A percentile compares a stretch with the other conserved stretches of the same genome.
Evolutionary conservation across 2,113 vertebrate species (phyloP).

Genomic region (Heterocephalus glaber): DNA sequence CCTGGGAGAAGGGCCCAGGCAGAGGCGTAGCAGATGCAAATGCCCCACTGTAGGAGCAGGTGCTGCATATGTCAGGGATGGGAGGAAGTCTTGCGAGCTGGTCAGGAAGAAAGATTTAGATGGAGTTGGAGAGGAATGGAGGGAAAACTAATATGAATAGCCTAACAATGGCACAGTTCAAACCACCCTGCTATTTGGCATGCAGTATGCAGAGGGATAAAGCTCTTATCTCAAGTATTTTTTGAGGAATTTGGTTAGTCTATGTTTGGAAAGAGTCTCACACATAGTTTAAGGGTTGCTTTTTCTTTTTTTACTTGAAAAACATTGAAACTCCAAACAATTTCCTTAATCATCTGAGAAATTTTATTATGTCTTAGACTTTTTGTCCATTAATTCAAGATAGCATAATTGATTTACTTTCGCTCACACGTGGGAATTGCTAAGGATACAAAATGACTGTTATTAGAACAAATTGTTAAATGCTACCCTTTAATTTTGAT

Average conservation of each 20-base stretch:
- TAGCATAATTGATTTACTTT: conserved; percentile 54
- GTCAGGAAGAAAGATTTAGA: neutral
- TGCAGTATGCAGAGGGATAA: neutral
- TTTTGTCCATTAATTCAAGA: conserved; percentile 54
- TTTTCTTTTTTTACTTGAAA: conserved; percentile 20
- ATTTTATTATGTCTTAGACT: neutral
- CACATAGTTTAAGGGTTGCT: neutral
- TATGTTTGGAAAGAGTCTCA: conserved; percentile 16
- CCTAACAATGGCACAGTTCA: neutral
- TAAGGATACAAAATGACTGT: conserved; percentile 54
- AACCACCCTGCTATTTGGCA: neutral
- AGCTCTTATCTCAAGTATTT: neutral
- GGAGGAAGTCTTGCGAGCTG: neutral
- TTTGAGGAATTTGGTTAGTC: neutral
- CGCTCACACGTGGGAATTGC: conserved; percentile 9
- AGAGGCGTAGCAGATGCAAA: neutral
- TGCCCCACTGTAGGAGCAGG: neutral
- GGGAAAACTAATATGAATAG: neutral
- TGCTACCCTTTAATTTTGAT: conserved; percentile 57
- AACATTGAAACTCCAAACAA: neutral
- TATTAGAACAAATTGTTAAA: conserved; percentile 58
- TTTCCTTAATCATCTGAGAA: conserved; percentile 7
- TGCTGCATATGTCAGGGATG: neutral
- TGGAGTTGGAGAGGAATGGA: neutral
- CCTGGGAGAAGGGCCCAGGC: neutral